These are phyloP conservation scores for Sciaenops ocellatus DNA, from an alignment of 2,797 vertebrate genomes.

Conservation along the genomic window DNA sequence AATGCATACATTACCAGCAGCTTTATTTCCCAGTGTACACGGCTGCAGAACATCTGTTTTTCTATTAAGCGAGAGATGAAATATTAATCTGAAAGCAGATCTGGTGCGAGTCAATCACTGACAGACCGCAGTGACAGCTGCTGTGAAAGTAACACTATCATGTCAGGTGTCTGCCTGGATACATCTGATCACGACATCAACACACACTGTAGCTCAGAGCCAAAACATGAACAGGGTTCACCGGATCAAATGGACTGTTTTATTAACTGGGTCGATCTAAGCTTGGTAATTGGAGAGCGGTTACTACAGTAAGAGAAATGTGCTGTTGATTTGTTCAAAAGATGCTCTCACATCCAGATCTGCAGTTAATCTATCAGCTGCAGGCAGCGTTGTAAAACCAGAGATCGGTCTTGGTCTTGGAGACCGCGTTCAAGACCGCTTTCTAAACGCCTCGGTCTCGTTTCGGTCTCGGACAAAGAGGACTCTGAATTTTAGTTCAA, in stretches of 20 bases:
- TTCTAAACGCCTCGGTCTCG: no score
- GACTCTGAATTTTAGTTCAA: no score
- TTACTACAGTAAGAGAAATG: constrained; percentile 45
- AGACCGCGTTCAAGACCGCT: no score
- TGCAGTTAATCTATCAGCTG: background rate
- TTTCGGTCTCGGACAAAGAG: no score
- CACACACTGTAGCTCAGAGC: constrained; percentile 56
- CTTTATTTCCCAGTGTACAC: constrained; percentile 73
- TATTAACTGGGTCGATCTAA: constrained; percentile 65
- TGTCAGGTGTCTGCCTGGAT: constrained; percentile 76
- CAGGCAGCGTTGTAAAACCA: no score
- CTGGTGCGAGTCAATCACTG: constrained; percentile 72
- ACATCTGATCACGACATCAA: constrained; percentile 73
- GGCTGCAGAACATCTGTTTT: constrained; percentile 82
- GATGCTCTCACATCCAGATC: constrained; percentile 4
- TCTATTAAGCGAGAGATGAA: constrained; percentile 81
- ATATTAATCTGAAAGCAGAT: constrained; percentile 78
- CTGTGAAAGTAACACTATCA: constrained; percentile 68
- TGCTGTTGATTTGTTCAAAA: constrained; percentile 48
- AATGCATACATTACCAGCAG: constrained; percentile 75
- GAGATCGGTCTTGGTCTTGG: no score
- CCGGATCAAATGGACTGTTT: constrained; percentile 73
- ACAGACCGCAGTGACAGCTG: constrained; percentile 77
- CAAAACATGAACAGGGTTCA: constrained; percentile 59
- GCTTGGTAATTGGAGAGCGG: constrained; percentile 54